These are phyloP conservation scores for Dasysyrphus albostriatus DNA, from an alignment of 2,888 invertebrate species.

Conservation along the genomic window DNA sequence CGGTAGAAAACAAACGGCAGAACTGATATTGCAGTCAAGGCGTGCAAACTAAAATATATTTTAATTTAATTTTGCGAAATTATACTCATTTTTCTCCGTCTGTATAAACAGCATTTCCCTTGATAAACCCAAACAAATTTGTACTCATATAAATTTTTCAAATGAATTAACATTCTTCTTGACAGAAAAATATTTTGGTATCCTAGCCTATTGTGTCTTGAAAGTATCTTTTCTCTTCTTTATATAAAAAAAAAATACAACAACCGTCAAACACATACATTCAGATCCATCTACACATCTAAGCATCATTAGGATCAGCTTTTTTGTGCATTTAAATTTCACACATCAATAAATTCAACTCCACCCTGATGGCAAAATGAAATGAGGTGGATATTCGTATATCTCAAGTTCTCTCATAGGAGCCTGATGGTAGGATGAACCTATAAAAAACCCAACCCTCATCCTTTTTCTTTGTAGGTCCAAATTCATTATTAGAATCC, in stretches of 20 bases:
- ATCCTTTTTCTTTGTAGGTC: background rate
- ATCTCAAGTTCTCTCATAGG: background rate
- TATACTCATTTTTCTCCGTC: background rate
- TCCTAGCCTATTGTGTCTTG: background rate
- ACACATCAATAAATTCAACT: constrained; percentile 43
- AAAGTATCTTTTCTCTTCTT: background rate
- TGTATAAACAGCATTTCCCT: background rate
- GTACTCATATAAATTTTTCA: constrained; percentile 17
- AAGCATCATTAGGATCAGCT: constrained; percentile 36
- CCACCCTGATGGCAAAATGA: background rate
- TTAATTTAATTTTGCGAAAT: background rate
- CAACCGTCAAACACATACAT: background rate
- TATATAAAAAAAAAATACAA: background rate
- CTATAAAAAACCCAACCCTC: constrained; percentile 36
- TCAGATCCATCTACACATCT: background rate
- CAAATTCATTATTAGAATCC: constrained; percentile 29
- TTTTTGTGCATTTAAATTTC: constrained; percentile 53
- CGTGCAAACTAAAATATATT: background rate
- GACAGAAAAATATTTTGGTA: background rate
- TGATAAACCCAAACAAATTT: constrained; percentile 1
- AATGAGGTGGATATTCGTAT: background rate
- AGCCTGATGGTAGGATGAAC: constrained; percentile 52
- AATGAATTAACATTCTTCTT: constrained; percentile 5
- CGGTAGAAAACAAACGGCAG: too few relatives aligned
- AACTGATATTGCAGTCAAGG: too few relatives aligned